Base-by-base conservation (phyloP, 2,797 vertebrate genomes). In the Lates japonicus region DNA sequence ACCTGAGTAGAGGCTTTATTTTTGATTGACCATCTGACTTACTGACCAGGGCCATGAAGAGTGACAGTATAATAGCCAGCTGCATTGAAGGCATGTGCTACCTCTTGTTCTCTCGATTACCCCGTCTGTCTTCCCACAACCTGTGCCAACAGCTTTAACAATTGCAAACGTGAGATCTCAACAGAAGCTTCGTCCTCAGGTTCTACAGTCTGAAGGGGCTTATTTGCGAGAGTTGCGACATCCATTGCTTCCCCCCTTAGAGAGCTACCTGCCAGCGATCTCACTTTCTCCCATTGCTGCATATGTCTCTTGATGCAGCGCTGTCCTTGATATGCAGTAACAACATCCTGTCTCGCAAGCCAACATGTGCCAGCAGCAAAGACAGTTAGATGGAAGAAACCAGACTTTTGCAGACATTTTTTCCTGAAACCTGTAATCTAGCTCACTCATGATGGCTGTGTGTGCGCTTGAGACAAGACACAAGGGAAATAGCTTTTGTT, bases 231-330 rank as follows among this genome's bases (percentile, higher is more conserved):
- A 62, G 61, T 55, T 63, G 58, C 39, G 0, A 61, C 74, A 84
- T 79, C 71, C 74, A 44, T 70, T 39, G 54, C 78, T 48, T 70
- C 70, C 71, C 59, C 60, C 54, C 70, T 72, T 37, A 65, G 88
- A 91, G 74, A 87, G 72, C 70, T 82, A 86, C 78, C 83, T 89
- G 88, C 78, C 87, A 77, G 59, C 41, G 10, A 62, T 77, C 59
- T 83, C 61, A 65, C 71, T 60, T 70, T 77, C 72, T 67, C 33
- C 52, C 29, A 46, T 58, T 39, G 29, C 68, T 69, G 71, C 54
- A 73, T 51, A 86, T 54, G 77, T 74, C 76, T 90, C 82, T 74
- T 54, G 77, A 68, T 76, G 80, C 60, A 60, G 73, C 63, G 3
- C 49, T 72, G 83, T 29, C 76, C 75, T 85, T 75, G 76, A 85